phyloP scores from a whole-genome alignment of 92 coral and sea anemone genomes.

The Phenganax subtilis region DNA sequence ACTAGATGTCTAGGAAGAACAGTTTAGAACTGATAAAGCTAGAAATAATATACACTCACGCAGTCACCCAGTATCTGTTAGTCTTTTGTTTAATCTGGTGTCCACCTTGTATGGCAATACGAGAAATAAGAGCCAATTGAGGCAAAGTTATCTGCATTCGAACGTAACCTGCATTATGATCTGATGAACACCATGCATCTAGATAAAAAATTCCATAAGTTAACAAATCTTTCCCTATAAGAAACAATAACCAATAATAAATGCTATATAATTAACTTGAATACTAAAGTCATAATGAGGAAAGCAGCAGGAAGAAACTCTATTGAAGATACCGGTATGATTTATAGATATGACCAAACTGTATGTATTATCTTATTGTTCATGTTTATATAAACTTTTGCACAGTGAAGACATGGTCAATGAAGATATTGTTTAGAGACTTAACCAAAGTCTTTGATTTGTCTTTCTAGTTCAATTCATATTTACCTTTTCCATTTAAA shows the following conservation, averaged over 20 bases:
- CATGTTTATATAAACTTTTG: no score
- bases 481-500: slow-evolving; percentile 62
- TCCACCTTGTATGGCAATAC: slow-evolving; percentile 92
- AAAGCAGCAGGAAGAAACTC: no score
- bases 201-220: neutral
- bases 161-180: slow-evolving; percentile 52
- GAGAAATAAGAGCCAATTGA: slow-evolving; percentile 68
- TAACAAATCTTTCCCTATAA: neutral
- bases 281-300: neutral
- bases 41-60: slow-evolving; percentile 36
- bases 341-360: no score
- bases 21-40: neutral
- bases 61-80: slow-evolving; percentile 80
- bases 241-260: neutral
- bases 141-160: slow-evolving; percentile 61
- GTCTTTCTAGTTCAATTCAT: no score
- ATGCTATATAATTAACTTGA: neutral
- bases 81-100: slow-evolving; percentile 58
- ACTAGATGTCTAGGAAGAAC: neutral
- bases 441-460: no score
- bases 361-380: no score
- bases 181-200: slow-evolving; percentile 94
- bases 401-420: neutral
- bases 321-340: no score
- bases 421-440: neutral